These are phyloP conservation scores for Balanococcus diminutus DNA, from an alignment of 2,888 invertebrate genomes.

Conservation along the genomic window DNA sequence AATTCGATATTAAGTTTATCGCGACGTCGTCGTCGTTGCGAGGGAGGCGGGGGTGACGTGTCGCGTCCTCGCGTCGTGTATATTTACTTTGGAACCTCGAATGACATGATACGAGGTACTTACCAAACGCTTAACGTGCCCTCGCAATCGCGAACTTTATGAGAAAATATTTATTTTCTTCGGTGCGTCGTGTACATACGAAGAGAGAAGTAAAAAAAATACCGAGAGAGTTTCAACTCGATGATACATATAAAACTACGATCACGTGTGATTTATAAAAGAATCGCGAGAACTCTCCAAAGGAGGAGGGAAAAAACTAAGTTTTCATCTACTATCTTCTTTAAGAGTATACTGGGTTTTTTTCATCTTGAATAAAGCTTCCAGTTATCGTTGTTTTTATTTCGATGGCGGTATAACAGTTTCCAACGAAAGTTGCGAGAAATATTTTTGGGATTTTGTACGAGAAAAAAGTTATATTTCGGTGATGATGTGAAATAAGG, in stretches of 20 bases:
- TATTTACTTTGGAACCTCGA: conserved; percentile 10
- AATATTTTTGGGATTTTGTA: too few species aligned
- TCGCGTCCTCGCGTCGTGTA: background rate
- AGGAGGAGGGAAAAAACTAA: background rate
- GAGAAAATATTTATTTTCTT: background rate
- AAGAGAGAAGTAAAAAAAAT: background rate
- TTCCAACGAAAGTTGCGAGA: too few species aligned
- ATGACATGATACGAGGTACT: conserved; percentile 19
- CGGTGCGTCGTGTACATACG: background rate
- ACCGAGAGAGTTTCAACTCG: background rate
- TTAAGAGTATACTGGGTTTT: too few species aligned
- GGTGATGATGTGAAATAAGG: too few species aligned
- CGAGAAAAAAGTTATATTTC: too few species aligned
- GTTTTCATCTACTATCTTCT: too few species aligned
- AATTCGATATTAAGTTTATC: background rate
- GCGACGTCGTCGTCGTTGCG: background rate
- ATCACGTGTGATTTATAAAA: background rate
- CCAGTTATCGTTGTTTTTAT: too few species aligned
- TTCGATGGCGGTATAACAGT: too few species aligned
- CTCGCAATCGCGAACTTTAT: conserved; percentile 9
- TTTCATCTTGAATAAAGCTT: too few species aligned
- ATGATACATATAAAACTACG: background rate
- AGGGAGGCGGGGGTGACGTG: background rate
- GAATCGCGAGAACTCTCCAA: background rate
- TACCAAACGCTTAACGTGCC: background rate